Percentiles rank a stretch among this genome's conserved stretches.
phyloP scores from a whole-genome alignment of 2,888 invertebrate species.

The Nyleta sp. region DNA sequence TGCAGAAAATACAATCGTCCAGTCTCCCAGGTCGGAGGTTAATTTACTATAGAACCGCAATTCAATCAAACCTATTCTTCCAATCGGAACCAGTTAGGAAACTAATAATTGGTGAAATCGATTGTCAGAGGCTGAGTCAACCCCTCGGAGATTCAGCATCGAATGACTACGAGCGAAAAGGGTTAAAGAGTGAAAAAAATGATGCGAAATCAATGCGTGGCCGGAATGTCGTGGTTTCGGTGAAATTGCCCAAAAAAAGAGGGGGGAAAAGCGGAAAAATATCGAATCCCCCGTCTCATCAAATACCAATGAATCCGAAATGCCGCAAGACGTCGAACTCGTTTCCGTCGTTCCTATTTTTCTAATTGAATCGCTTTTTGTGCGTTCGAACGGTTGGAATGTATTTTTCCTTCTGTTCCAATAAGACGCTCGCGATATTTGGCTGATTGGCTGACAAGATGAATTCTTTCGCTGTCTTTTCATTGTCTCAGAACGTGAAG shows the following conservation, averaged over 20 bases:
- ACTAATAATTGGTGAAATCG: slow-evolving; percentile 79
- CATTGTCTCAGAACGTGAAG: slow-evolving; percentile 66
- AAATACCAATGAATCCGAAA: slow-evolving; percentile 29
- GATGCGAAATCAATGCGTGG: slow-evolving; percentile 36
- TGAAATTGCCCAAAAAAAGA: slow-evolving; percentile 30
- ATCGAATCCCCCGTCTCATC: slow-evolving; percentile 5
- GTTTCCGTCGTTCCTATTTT: slow-evolving; percentile 24
- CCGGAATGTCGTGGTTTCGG: slow-evolving; percentile 28
- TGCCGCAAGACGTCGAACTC: background rate
- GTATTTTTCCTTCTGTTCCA: slow-evolving; percentile 38
- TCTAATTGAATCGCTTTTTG: slow-evolving; percentile 34
- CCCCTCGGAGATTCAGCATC: slow-evolving; percentile 57
- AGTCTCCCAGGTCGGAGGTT: slow-evolving; percentile 67
- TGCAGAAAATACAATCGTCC: slow-evolving; percentile 70
- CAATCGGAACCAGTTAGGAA: slow-evolving; percentile 77
- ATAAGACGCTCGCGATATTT: slow-evolving; percentile 31
- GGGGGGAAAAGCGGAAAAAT: background rate
- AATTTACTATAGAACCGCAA: slow-evolving; percentile 75
- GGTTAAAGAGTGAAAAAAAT: slow-evolving; percentile 47
- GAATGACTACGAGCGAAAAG: slow-evolving; percentile 49
- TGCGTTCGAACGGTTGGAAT: slow-evolving; percentile 1
- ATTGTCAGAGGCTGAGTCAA: slow-evolving; percentile 69
- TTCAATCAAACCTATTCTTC: slow-evolving; percentile 78
- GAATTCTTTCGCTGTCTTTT: slow-evolving; percentile 70
- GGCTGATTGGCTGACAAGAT: slow-evolving; percentile 60